Evolutionary conservation across 1,140 invertebrate species (phyloP).

Genomic region (Cydia amplana): DNA sequence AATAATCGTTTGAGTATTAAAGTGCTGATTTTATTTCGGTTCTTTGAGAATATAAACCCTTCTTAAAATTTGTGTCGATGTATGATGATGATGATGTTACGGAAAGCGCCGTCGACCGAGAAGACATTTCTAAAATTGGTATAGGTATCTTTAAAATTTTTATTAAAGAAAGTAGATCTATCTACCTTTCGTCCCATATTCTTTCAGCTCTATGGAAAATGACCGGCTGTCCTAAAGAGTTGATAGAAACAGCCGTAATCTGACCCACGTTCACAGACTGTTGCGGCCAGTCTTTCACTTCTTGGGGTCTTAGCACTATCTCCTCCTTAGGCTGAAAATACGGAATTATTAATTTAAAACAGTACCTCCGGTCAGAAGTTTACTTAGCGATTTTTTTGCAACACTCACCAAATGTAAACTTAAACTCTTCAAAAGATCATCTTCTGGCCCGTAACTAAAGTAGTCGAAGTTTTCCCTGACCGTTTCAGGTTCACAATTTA

Average conservation of each 20-base stretch:
- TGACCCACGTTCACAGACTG: constrained; percentile 87
- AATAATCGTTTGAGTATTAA: too few relatives aligned
- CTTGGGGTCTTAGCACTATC: constrained; percentile 79
- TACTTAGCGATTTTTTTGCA: neutral
- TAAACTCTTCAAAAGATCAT: constrained; percentile 63
- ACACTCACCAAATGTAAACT: constrained; percentile 65
- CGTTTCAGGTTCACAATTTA: constrained; percentile 70
- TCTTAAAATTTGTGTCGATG: too few relatives aligned
- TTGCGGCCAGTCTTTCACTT: constrained; percentile 85
- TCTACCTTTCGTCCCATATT: constrained; percentile 90
- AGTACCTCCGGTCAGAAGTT: neutral
- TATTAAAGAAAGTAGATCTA: neutral
- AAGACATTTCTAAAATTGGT: neutral
- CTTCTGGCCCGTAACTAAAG: constrained; percentile 66
- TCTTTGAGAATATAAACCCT: too few relatives aligned
- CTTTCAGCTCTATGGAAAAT: constrained; percentile 93
- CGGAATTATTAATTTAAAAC: constrained; percentile 8
- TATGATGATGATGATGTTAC: too few relatives aligned
- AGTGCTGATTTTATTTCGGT: too few relatives aligned
- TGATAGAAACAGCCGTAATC: constrained; percentile 91
- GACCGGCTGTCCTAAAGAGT: constrained; percentile 89
- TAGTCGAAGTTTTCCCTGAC: constrained; percentile 73
- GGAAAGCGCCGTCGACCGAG: neutral
- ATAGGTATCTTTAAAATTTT: neutral
- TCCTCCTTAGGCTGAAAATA: constrained; percentile 69